Conservation (phyloP, 1,140 invertebrate species). For the Pseudomyrmex concolor region DNA sequence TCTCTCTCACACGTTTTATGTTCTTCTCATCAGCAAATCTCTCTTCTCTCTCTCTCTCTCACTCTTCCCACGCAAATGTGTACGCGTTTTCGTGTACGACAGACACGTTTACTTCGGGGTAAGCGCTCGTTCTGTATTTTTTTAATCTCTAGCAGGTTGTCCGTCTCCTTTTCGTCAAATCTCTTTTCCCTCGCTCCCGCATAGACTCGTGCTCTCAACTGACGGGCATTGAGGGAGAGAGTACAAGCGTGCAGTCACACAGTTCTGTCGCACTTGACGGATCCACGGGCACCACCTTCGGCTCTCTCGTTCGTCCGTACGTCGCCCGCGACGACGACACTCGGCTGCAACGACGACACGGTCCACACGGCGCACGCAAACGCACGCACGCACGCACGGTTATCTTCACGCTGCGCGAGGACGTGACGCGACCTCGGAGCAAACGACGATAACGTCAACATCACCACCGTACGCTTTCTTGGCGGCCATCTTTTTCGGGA, state of each 20-base stretch:
- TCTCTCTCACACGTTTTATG: not conserved
- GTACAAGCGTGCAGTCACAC: constrained; percentile 36
- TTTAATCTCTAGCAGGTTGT: constrained; percentile 28
- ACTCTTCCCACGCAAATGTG: constrained; percentile 20
- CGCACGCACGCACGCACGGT: constrained; percentile 63
- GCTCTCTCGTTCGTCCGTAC: constrained; percentile 57
- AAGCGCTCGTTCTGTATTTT: constrained; percentile 46
- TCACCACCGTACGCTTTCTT: constrained; percentile 84
- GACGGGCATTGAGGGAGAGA: constrained; percentile 20
- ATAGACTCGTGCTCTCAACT: constrained; percentile 39
- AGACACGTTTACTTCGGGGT: constrained; percentile 22
- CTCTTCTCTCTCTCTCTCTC: constrained; percentile 10
- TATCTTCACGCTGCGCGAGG: constrained; percentile 75
- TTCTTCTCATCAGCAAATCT: not conserved
- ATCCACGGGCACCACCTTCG: constrained; percentile 62
- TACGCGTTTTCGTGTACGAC: constrained; percentile 9
- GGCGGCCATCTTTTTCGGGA: constrained; percentile 83
- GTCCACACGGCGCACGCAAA: constrained; percentile 57
- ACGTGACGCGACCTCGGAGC: constrained; percentile 78
- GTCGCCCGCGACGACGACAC: constrained; percentile 54
- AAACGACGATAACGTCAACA: constrained; percentile 80
- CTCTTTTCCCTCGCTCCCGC: constrained; percentile 43
- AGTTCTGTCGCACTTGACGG: constrained; percentile 63
- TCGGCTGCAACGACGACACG: constrained; percentile 37
- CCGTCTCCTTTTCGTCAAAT: constrained; percentile 44